Base-by-base conservation (phyloP, 2,797 vertebrate genomes). In the Gymnopithys bicolor region DNA sequence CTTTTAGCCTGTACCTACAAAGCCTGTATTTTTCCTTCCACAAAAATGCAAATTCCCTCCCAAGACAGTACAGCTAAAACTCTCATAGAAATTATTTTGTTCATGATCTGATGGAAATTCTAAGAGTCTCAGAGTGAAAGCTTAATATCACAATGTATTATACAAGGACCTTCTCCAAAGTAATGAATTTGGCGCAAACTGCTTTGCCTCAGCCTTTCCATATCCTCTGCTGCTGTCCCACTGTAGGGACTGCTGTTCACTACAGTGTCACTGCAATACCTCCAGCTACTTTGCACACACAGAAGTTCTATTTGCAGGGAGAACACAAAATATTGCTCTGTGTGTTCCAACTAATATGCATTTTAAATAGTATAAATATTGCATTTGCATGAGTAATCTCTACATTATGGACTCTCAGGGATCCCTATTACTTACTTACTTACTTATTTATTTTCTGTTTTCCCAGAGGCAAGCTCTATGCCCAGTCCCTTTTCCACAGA, bases 341-440 rank as follows among this genome's bases (percentile, higher is more conserved):
- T 1, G 0, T 53, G 35, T 89, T 96, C 48, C 69, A 92, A 46
- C 19, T 43, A 77, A 77, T 53, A 69, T 56, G 41, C 56, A 88
- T 92, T 93, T 79, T 22, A 92, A 71, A 84, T 78, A 73, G 49
- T 24, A 63, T 89, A 92, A 96, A 94, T 93, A 81, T 49, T 94
- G 23, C 9, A 74, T 94, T 87, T 93, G 21, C 55, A 56, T 81
- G 70, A 92, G 33, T 88, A 93, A 86, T 77, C 66, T 33, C 41
- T 87, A 12, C 70, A n/a, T 89, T 93, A 93, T 49, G 55, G 76
- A 89, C 60, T 93, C 64, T 33, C 58, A 64, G 58, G 32, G 48
- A 93, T 86, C 71, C 48, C 37, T 77, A 66, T 37, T 11, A 39
- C 37, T 39, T 39, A 39, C 11, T 39, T 39, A 39, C 11, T 41